These are phyloP conservation scores for Metalampra italica DNA, from an alignment of 2,888 invertebrate species.

Conservation along the genomic window DNA sequence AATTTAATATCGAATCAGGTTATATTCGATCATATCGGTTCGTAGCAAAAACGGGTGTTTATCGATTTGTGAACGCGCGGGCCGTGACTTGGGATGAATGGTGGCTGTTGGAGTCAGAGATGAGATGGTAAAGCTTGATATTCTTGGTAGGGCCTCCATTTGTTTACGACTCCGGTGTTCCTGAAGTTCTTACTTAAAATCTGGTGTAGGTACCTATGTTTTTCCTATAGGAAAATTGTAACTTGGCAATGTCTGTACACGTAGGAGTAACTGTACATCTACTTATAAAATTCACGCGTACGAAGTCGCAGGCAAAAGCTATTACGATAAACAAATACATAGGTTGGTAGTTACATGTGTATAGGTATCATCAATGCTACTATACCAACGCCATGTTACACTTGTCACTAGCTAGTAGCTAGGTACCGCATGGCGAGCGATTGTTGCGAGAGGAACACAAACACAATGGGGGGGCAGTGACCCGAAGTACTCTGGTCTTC, in stretches of 20 bases:
- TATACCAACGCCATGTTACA: neutral
- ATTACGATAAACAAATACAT: too few species aligned
- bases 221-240: too few species aligned
- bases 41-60: slow-evolving; percentile 24
- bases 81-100: slow-evolving; percentile 61
- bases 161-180: too few species aligned
- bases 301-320: too few species aligned
- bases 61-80: slow-evolving; percentile 41
- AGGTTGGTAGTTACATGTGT: too few species aligned
- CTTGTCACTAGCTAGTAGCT: slow-evolving; percentile 19
- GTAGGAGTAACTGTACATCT: too few species aligned
- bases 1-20: slow-evolving; percentile 1
- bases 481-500: slow-evolving; percentile 28
- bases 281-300: too few species aligned
- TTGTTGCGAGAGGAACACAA: slow-evolving; percentile 37
- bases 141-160: slow-evolving; percentile 32
- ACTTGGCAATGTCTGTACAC: too few species aligned
- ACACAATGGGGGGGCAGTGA: slow-evolving; percentile 50
- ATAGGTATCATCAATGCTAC: too few species aligned
- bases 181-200: too few species aligned
- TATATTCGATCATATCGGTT: slow-evolving; percentile 31
- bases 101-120: slow-evolving; percentile 29
- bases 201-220: too few species aligned
- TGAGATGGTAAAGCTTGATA: slow-evolving; percentile 42
- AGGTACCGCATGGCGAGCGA: slow-evolving; percentile 26